phyloP scores from a whole-genome alignment of 2,797 vertebrate genomes.

The Tapera naevia region DNA sequence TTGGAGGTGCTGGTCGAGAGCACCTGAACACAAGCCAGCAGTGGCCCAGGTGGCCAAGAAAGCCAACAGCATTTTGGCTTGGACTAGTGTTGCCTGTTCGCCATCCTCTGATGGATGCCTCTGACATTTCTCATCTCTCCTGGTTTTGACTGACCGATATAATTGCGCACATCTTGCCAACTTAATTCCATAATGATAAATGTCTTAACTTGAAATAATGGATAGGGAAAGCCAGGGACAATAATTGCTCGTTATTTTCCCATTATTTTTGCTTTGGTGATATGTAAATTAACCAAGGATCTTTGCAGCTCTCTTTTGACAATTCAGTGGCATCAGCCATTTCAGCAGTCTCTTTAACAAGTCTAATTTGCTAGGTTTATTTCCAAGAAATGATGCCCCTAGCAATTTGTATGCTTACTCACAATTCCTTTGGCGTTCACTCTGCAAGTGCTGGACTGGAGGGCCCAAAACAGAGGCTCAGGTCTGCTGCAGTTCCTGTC shows the following conservation, averaged over 20 bases:
- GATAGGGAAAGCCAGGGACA: slow-evolving; percentile 28
- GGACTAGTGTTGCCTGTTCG: not conserved
- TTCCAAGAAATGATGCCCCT: slow-evolving; percentile 57
- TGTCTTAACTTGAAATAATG: slow-evolving; percentile 57
- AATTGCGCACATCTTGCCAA: not conserved
- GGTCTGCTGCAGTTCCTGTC: not conserved
- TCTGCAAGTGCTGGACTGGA: not conserved
- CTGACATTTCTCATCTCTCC: not conserved
- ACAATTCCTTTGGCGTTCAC: slow-evolving; percentile 10
- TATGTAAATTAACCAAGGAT: slow-evolving; percentile 63
- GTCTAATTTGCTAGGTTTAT: slow-evolving; percentile 65
- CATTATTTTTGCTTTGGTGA: slow-evolving; percentile 72
- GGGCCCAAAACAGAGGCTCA: not conserved
- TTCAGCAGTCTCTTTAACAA: slow-evolving; percentile 63
- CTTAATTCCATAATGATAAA: slow-evolving; percentile 51
- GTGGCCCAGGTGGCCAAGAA: no score
- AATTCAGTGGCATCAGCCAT: slow-evolving; percentile 68
- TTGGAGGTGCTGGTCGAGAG: no score
- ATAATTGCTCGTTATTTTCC: slow-evolving; percentile 67
- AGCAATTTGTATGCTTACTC: slow-evolving; percentile 61
- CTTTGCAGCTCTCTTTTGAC: slow-evolving; percentile 66
- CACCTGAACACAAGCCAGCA: no score
- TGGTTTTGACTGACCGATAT: not conserved
- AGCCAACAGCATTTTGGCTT: no score
- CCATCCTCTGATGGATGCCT: not conserved